Base-by-base conservation (phyloP, 2,888 invertebrate species). In the Palloptera scutellata region DNA sequence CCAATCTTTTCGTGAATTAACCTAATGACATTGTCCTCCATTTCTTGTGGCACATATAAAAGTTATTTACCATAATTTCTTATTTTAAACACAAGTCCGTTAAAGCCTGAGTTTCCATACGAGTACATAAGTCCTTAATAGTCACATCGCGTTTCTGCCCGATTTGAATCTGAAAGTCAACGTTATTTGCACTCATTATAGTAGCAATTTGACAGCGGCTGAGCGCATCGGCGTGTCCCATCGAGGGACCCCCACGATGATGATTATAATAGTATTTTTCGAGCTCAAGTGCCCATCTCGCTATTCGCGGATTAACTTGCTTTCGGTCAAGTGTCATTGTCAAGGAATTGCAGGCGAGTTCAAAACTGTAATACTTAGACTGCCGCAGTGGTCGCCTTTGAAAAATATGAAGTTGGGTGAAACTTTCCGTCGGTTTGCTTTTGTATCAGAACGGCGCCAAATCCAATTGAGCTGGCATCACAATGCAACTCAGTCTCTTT, bases 321-420 rank as follows among this genome's bases (percentile, higher is more conserved):
- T 79, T 52, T 68, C 69, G 62, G 76, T 79, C 48, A 52, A 71
- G 68, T 9, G 68, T 71, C 30, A 57, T 61, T 12, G 70, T 67
- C 30, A 73, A 64, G 8, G 69, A 66, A 10, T 52, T 66, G 42
- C 69, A 70, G 43, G 70, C 73, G 1, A 82, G 70, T 54, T 82
- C 81, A 63, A 81, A 82, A 55, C 76, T 78, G 57, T 78, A 76
- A 63, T 78, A 80, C 1, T 72, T 61, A n/a, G 73, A 63, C 67
- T 10, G 63, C 59, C 10, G 20, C 8, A 1, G 57, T 51, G 0
- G 62, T 43, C 0, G 58, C 52, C 40, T 61, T 61, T 1, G 58
- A 65, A 48, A 68, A 65, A 30, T 55, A 65, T 12, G 53, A 61
- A 12, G 65, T 20, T 2, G 62, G 65, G 2, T 68, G 68, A 48